Evolutionary conservation across 2,888 invertebrate genomes (phyloP), one percentile per base, ranked within the genome.

Genomic region (Drosophila histrio): DNA sequence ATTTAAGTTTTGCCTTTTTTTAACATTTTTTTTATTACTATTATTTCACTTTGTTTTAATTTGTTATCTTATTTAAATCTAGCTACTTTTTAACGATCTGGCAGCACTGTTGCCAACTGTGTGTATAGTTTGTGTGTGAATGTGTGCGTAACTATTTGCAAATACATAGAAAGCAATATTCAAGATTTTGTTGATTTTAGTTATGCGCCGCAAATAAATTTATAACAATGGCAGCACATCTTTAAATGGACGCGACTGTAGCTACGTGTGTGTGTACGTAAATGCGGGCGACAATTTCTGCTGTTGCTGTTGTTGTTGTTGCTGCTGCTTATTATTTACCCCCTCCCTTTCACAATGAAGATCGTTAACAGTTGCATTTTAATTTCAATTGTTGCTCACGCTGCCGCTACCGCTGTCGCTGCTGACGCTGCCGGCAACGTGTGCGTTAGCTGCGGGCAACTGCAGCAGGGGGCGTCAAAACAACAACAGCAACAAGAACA

Each of bases 331-430:
- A 32, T 7, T 38, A 26, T 26, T 53, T 41, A 19, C 24, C 54
- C 39, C 17, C 39, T 4, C 26, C 38, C 2, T 36, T 7, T 17
- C 15, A 13, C 34, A 6, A 41, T 19, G 32, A 57, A 41, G 50
- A 64, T 66, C 67, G 61, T 46, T 75, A 58, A 50, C 64, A 60
- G 79, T 64, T 69, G 77, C 75, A 74, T 79, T 75, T 75, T 15
- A 58, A 78, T 67, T 73, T 68, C 79, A 74, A 74, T 75, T 75
- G 79, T 75, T 78, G 78, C 58, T 72, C 19, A 8, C 56, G 9
- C n/a, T n/a, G 46, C n/a, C 32, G 36, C 38, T 52, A 47, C 28
- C 57, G 13, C 8, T n/a, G 28, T 9, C 34, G 49, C 43, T 56
- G 41, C 53, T 39, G 56, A 7, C 13, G 50, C 30, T 43, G 47